Base-by-base conservation (phyloP, 2,113 vertebrate genomes). In the Melanostigma gelatinosum region DNA sequence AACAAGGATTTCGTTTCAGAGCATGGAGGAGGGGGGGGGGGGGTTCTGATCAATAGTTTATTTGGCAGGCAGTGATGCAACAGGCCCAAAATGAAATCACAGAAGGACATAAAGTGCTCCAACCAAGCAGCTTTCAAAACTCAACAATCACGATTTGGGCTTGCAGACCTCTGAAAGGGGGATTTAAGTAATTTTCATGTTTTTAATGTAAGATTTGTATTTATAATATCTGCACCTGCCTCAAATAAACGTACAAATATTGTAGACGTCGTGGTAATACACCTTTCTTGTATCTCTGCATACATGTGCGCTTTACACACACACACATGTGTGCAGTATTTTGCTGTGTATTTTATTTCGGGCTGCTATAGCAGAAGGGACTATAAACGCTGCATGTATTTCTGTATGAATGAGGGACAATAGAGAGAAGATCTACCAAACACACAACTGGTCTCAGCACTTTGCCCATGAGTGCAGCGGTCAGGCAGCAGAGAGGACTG, bases 11-110 rank as follows among this genome's bases (percentile, higher is more conserved):
- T 55, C 10, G 2, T 77, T 52, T 63, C 54, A 40, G 36, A 72
- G 58, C 74, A 48, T 8, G 11, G 20, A 40, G 24, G 36, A 61
- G 40, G 40, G 40, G 36, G 65, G 40, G 3, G 10, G 9, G 9
- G 50, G 52, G 52, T 20, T 63, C 50, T 73, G 65, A 85, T 85
- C 84, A 80, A 66, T 78, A 75, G 36, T 82, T 68, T 71, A 70
- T 80, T 83, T 79, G 75, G 60, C 29, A 48, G 8, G 66, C 34
- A 62, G 36, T 71, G 76, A 68, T 78, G 79, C 75, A 82, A 77
- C 64, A 65, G 62, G 6, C n/a, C 24, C 18, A 32, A 32, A 67
- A 72, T 46, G 54, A 69, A 83, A 72, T 78, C 67, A 71, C 75
- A 66, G 65, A 70, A 75, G 73, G 52, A 15, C 64, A 50, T 20